Evolutionary conservation across 1,140 invertebrate genomes (phyloP), one percentile per base, ranked within the genome.

Genomic region (Lepidostoma basale): DNA sequence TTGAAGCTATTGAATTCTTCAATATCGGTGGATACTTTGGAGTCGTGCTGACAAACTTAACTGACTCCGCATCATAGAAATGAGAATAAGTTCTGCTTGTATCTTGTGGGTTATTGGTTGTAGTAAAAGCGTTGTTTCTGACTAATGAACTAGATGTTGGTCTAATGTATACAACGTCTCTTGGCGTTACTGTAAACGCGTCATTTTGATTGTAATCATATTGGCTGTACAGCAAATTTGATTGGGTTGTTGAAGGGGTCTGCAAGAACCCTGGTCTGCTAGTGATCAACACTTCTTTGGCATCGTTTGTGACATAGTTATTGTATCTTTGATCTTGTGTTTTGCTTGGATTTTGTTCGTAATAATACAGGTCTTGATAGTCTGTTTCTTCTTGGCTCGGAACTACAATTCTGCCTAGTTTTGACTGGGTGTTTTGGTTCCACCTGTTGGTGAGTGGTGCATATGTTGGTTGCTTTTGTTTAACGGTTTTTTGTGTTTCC

Each of bases 381-480:
- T 73, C 70, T 23, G 26, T 42, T 12, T 73, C 62, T 58, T 73
- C 70, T 49, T 40, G 47, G 33, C 70, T 73, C 2, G 70, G 70
- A 8, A 73, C 70, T 0, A 73, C 70, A 16, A 73, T 73, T 54
- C 70, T 69, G 1, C 70, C 70, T 25, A 73, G 30, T 42, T 66
- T 67, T 10, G 52, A n/a, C 14, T 69, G 47, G 9, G 14, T n/a
- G 49, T 54, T 44, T 26, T 42, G 26, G 8, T 6, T 4, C 9
- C 23, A 14, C 3, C 2, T 9, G 4, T 18, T 16, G 28, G 22
- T 52, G 10, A n/a, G 14, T 47, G 23, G 8, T 30, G 16, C 22
- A 4, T 14, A 42, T 62, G 16, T n/a, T 25, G 23, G 30, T 47
- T 4, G 14, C 8, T 14, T 12, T n/a, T 45, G 42, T 45, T 45